Evolutionary conservation across 2,888 invertebrate genomes (phyloP).

Genomic region (Xestobium rufovillosum): DNA sequence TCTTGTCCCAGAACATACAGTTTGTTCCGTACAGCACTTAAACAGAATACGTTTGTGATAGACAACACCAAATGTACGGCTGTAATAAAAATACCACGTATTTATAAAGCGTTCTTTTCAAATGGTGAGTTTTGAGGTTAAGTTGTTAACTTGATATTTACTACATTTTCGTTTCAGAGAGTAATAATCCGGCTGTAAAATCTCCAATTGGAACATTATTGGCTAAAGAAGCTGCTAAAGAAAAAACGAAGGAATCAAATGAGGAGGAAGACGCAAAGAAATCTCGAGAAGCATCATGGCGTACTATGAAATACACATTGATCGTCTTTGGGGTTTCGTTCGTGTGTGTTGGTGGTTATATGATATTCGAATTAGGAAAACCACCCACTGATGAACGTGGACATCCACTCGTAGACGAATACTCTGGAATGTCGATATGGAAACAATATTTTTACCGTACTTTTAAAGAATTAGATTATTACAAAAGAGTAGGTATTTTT

Average conservation of each 20-base stretch:
- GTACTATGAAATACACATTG: slow-evolving; percentile 37
- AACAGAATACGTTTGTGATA: too few relatives aligned
- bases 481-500: slow-evolving; percentile 29
- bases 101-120: too few relatives aligned
- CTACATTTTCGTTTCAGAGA: too few relatives aligned
- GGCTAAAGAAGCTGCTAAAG: slow-evolving; percentile 7
- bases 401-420: slow-evolving; percentile 66
- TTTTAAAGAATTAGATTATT: slow-evolving; percentile 37
- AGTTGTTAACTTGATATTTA: too few relatives aligned
- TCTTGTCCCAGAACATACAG: too few relatives aligned
- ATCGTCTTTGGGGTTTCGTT: slow-evolving; percentile 54
- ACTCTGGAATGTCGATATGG: slow-evolving; percentile 56
- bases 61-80: too few relatives aligned
- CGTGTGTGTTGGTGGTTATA: slow-evolving; percentile 51
- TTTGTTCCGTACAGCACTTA: too few relatives aligned
- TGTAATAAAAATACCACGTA: too few relatives aligned
- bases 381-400: slow-evolving; percentile 65
- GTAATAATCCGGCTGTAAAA: too few relatives aligned
- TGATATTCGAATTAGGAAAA: slow-evolving; percentile 64
- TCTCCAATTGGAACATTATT: not conserved
- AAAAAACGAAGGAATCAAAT: slow-evolving; percentile 6
- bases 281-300: slow-evolving; percentile 35
- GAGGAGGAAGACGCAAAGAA: slow-evolving; percentile 31
- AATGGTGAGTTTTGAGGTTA: too few relatives aligned
- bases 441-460: slow-evolving; percentile 66